Percentiles rank a stretch among this genome's conserved stretches.
Conservation (phyloP, 2,888 invertebrate species). For the Nebria salina region DNA sequence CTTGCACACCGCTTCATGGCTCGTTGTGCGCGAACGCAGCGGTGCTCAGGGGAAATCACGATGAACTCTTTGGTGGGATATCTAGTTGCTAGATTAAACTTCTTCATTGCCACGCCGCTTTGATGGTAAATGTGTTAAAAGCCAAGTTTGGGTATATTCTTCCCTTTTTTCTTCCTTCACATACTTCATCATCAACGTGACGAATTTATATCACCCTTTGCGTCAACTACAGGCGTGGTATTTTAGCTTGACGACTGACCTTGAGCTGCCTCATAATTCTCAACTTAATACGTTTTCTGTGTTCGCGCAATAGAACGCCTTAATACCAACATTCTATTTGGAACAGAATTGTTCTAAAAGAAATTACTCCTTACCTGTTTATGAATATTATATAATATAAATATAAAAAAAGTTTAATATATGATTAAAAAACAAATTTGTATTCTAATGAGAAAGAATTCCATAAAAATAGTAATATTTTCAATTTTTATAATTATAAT, state of each 20-base stretch:
- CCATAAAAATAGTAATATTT: too few relatives aligned
- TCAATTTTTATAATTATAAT: too few relatives aligned
- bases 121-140: conserved; percentile 40
- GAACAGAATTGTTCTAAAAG: neutral
- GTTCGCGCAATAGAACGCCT: neutral
- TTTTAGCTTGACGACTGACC: neutral
- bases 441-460: too few relatives aligned
- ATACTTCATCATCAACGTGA: conserved; percentile 31
- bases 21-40: conserved; percentile 1
- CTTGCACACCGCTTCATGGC: conserved; percentile 6
- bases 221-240: conserved; percentile 1
- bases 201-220: neutral
- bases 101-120: conserved; percentile 28
- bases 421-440: too few relatives aligned
- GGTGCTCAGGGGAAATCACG: conserved; percentile 41
- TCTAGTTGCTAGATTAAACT: conserved; percentile 44
- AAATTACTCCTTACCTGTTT: too few relatives aligned
- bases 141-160: conserved; percentile 29
- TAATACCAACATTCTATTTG: neutral
- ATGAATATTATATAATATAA: too few relatives aligned
- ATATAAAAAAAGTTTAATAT: too few relatives aligned
- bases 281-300: neutral
- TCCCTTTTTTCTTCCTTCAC: conserved; percentile 30
- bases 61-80: conserved; percentile 38
- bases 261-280: neutral